phyloP scores from a whole-genome alignment of 2,797 vertebrate genomes.

The Hippopotamyrus pictus region DNA sequence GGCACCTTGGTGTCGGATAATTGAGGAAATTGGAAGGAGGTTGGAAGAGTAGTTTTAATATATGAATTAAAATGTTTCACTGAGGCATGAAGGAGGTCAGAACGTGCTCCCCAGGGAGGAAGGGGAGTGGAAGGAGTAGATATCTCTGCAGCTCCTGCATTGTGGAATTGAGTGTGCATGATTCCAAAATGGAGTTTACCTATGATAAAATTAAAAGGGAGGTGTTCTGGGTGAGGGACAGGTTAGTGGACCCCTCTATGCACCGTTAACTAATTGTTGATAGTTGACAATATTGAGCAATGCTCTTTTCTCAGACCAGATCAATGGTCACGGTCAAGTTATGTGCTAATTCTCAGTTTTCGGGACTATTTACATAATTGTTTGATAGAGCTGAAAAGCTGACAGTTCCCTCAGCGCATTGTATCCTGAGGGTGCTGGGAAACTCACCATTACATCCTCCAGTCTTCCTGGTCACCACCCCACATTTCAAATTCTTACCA shows the following conservation, averaged over 20 bases:
- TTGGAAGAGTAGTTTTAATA: constrained; percentile 4
- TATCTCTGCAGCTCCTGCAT: neutral
- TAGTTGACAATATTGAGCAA: neutral
- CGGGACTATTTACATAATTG: neutral
- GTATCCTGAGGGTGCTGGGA: neutral
- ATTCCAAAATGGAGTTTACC: neutral
- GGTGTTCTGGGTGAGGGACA: neutral
- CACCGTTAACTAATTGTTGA: neutral
- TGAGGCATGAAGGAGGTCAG: constrained; percentile 10
- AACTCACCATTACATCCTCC: neutral
- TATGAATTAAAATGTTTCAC: constrained; percentile 9
- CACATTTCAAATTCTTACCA: neutral
- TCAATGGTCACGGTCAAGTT: neutral
- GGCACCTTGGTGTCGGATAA: constrained; percentile 5
- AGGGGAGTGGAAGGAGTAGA: neutral
- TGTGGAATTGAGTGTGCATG: neutral
- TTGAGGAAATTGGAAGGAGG: neutral
- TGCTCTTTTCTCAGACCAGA: neutral
- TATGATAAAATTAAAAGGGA: neutral
- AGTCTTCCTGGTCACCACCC: neutral
- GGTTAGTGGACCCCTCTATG: neutral
- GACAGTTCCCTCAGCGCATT: neutral
- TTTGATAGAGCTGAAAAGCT: neutral
- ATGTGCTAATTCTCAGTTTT: neutral
- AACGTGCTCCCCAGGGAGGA: neutral